Percentiles rank a stretch among this genome's conserved stretches.
These are phyloP conservation scores for Drosophila kepulauana DNA, from an alignment of 1,140 invertebrate species.

Conservation along the genomic window DNA sequence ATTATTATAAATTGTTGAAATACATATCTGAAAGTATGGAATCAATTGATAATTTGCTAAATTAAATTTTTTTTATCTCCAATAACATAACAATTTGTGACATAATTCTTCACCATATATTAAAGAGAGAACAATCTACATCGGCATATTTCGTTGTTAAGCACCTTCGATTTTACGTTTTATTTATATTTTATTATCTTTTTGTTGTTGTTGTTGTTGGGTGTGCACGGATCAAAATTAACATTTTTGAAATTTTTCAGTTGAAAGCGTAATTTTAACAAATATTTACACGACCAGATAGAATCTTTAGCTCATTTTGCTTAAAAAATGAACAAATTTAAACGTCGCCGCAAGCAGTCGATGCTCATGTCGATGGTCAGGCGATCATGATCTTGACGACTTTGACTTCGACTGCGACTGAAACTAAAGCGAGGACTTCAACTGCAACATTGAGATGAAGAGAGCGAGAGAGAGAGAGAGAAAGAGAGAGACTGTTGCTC, in stretches of 20 bases:
- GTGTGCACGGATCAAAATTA: constrained; percentile 16
- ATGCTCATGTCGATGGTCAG: constrained; percentile 67
- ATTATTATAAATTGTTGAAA: too few relatives aligned
- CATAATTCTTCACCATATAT: too few relatives aligned
- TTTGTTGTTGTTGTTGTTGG: not conserved
- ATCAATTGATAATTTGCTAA: too few relatives aligned
- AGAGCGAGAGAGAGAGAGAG: too few relatives aligned
- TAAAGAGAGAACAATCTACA: too few relatives aligned
- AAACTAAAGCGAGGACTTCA: not conserved
- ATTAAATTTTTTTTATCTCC: too few relatives aligned
- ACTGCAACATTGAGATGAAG: too few relatives aligned
- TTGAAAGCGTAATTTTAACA: constrained; percentile 81
- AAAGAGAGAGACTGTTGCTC: too few relatives aligned
- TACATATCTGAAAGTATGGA: too few relatives aligned
- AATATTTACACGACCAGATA: constrained; percentile 79
- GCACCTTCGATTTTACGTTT: too few relatives aligned
- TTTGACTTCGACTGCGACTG: not conserved
- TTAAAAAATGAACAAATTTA: constrained; percentile 78
- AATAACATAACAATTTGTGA: too few relatives aligned
- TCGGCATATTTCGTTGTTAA: too few relatives aligned
- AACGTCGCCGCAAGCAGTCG: constrained; percentile 73
- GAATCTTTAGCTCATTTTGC: constrained; percentile 73
- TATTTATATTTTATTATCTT: not conserved
- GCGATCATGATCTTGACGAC: constrained; percentile 59
- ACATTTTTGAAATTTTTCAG: constrained; percentile 68